A percentile compares a stretch with the other conserved stretches of the same genome.
These are phyloP conservation scores for Halcyon malimbica DNA, from an alignment of 2,113 vertebrate genomes.

Conservation along the genomic window DNA sequence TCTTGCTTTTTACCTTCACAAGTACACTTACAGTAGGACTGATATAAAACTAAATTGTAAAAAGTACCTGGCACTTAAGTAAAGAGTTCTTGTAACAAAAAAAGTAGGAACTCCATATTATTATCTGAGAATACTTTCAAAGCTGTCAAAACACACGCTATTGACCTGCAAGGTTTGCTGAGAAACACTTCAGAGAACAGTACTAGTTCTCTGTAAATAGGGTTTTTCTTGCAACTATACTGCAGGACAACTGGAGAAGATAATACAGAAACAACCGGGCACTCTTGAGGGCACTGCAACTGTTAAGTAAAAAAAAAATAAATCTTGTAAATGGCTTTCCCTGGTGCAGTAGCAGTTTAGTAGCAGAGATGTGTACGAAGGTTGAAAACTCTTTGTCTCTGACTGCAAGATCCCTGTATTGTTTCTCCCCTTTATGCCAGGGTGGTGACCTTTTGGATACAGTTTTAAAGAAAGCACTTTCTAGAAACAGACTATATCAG, in stretches of 20 bases:
- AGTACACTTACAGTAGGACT: neutral
- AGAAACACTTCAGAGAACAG: neutral
- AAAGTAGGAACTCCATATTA: neutral
- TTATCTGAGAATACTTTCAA: neutral
- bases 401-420: constrained; percentile 15
- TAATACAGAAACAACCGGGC: neutral
- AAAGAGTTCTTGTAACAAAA: neutral
- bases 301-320: constrained; percentile 33
- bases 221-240: neutral
- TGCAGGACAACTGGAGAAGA: neutral
- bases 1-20: neutral
- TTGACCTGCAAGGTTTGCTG: neutral
- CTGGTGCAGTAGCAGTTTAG: constrained; percentile 1
- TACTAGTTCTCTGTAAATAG: neutral
- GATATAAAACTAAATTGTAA: neutral
- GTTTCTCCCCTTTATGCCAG: neutral
- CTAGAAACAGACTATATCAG: neutral
- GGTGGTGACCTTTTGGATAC: constrained; percentile 1
- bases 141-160: neutral
- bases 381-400: constrained; percentile 45
- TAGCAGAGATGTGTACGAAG: constrained; percentile 13
- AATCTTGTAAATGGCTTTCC: constrained; percentile 50
- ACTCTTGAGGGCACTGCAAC: constrained; percentile 34
- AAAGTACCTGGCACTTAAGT: neutral
- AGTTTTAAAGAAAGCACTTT: neutral